These are phyloP conservation scores for Contarinia nasturtii DNA, from an alignment of 1,140 invertebrate species.

Conservation along the genomic window DNA sequence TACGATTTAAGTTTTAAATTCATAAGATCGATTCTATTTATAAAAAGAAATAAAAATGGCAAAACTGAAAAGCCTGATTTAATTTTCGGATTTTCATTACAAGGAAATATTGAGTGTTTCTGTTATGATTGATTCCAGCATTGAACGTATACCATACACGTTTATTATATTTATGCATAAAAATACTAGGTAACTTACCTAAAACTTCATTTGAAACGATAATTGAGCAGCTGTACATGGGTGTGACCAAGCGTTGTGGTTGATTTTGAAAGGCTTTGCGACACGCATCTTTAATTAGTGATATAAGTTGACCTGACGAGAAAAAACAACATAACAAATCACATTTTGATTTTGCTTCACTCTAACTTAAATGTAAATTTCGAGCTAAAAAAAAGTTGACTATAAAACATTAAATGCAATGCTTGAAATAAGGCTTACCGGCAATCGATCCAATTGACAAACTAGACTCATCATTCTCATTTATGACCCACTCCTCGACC, in stretches of 20 bases:
- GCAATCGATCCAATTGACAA: slow-evolving; percentile 31
- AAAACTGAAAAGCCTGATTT: not conserved
- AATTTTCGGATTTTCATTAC: not conserved
- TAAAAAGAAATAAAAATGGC: not conserved
- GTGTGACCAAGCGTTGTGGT: slow-evolving; percentile 78
- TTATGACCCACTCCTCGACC: slow-evolving; percentile 58
- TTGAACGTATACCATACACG: no score
- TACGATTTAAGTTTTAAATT: no score
- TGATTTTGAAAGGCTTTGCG: slow-evolving; percentile 73
- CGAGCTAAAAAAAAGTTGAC: no score
- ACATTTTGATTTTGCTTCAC: no score
- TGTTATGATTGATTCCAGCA: no score
- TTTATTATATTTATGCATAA: no score
- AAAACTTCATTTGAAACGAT: slow-evolving; percentile 82
- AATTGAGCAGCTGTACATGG: slow-evolving; percentile 93
- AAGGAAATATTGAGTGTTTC: no score
- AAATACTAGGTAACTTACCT: slow-evolving; percentile 42
- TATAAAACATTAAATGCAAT: not conserved
- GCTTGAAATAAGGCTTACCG: slow-evolving; percentile 17
- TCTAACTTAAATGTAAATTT: no score
- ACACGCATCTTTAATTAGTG: slow-evolving; percentile 75
- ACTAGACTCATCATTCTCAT: slow-evolving; percentile 27
- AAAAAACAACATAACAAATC: no score
- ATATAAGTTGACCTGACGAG: slow-evolving; percentile 70
- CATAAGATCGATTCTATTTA: no score